Evolutionary conservation across 2,797 vertebrate genomes (phyloP), one percentile per base, ranked within the genome.

Genomic region (Pseudomugil tenellus): DNA sequence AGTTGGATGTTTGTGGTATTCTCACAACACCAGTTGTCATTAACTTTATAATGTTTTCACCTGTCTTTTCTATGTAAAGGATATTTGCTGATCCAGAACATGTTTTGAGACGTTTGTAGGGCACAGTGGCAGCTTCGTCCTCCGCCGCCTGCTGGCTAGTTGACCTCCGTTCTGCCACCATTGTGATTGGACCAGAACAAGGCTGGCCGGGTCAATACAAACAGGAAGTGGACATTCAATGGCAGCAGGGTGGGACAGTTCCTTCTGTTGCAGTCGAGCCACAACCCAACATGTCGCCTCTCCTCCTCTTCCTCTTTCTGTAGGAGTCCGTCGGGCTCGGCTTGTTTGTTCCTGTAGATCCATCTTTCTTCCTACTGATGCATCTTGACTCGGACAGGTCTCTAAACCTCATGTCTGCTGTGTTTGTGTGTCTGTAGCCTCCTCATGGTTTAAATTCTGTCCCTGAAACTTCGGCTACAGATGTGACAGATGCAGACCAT

Each of bases 211-310:
- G 80, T 86, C 85, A 85, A 76, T 81, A 80, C 90, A 86, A 89
- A 93, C 94, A 96, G 96, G 95, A 97, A 95, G 86, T 79, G 79
- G 66, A 86, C 84, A 89, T 92, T 96, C 92, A 95, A 93, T 96
- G 90, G 92, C 87, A 85, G 82, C 90, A 89, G 96, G 95, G 95
- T 92, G 95, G 94, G 94, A 82, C 93, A 87, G 91, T 95, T 96
- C 93, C 94, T 94, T 78, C 91, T 74, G 59, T 68, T 81, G 41
- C 72, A 63, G 77, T 41, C 17, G 9, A 48, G 81, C 73, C 79
- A 7, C 78, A 86, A 70, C 86, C 78, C 79, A 79, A 21, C 74
- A n/a, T 59, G 80, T 75, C 59, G 70, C 73, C 84, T 64, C 57
- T 74, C 54, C 58, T 72, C 67, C 68, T 58, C 49, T 59, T 76